Evolutionary conservation across 92 coral and sea anemone genomes (phyloP).

Genomic region (Scolanthus callimorphus): DNA sequence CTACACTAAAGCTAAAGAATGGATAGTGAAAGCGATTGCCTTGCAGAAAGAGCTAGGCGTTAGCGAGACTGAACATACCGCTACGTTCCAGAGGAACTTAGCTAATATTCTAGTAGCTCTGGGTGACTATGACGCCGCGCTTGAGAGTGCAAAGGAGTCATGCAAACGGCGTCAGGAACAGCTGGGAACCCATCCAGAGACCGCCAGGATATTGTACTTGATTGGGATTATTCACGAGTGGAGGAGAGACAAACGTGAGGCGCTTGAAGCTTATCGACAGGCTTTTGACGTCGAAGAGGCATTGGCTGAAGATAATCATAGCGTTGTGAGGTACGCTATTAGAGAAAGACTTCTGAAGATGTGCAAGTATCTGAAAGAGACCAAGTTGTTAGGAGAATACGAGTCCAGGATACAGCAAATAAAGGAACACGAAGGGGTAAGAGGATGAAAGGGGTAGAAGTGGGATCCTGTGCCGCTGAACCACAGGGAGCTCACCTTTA

Average conservation of each 20-base stretch:
- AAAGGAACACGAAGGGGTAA: neutral
- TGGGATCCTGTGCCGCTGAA: no score
- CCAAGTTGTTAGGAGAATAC: constrained; percentile 5
- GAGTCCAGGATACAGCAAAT: neutral
- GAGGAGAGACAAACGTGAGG: constrained; percentile 16
- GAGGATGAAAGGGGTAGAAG: no score
- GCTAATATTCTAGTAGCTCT: constrained; percentile 47
- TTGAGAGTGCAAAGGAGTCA: constrained; percentile 42
- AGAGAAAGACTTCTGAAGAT: constrained; percentile 8
- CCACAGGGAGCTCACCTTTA: no score
- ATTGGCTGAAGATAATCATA: constrained; percentile 45
- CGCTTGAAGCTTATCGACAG: constrained; percentile 31
- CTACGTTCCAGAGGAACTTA: constrained; percentile 49
- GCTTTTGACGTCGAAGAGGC: constrained; percentile 66
- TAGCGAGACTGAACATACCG: constrained; percentile 45
- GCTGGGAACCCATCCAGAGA: constrained; percentile 50
- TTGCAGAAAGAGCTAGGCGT: constrained; percentile 45
- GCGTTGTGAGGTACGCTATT: constrained; percentile 26
- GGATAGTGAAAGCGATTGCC: constrained; percentile 34
- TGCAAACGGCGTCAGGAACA: constrained; percentile 28
- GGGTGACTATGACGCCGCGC: constrained; percentile 30
- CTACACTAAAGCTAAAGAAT: constrained; percentile 29
- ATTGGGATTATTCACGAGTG: constrained; percentile 43
- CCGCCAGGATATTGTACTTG: constrained; percentile 55
- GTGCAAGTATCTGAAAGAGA: constrained; percentile 3